Base-by-base conservation (phyloP, 2,113 vertebrate genomes). In the Pholis gunnellus region DNA sequence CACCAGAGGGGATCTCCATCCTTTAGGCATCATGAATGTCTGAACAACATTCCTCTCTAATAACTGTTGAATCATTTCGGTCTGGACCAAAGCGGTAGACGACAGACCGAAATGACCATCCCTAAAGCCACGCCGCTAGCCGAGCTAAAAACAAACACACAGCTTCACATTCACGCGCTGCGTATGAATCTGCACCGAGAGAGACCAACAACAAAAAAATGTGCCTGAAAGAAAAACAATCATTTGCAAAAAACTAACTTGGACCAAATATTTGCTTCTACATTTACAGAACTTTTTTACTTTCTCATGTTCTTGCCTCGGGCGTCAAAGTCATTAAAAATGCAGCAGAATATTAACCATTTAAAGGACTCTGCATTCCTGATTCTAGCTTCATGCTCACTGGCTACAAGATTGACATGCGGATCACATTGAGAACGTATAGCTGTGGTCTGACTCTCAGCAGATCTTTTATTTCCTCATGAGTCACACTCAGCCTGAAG, bases 401-500 rank as follows among this genome's bases (percentile, higher is more conserved):
- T 79, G 65, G 36, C 78, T 68, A 9, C 68, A 34, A 82, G 79
- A 67, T 60, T 75, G 66, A 64, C 78, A 64, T 65, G 34, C 66
- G 22, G 81, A 42, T 82, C 81, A 70, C 54, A 59, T 2, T 52
- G 38, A 59, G 65, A 70, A 63, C 71, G n/a, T 72, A 71, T 36
- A 48, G 42, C 72, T 42, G 68, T 42, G 57, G 34, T 54, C 54
- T 46, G 78, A 75, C 76, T 82, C 38, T 61, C 42, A 29, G 64
- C 50, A 52, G 56, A 75, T 73, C 60, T 79, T 89, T 88, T 88
- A 85, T 74, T 87, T 89, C 44, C 46, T 81, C 69, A 36, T 71
- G 74, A 88, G 78, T 89, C 87, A 83, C 87, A 79, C 9, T 15
- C 57, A 31, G 73, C 68, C 36, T 65, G 75, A 76, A 66, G 76